Base-by-base conservation (phyloP, 1,140 invertebrate genomes). In the Bombus sylvicola region DNA sequence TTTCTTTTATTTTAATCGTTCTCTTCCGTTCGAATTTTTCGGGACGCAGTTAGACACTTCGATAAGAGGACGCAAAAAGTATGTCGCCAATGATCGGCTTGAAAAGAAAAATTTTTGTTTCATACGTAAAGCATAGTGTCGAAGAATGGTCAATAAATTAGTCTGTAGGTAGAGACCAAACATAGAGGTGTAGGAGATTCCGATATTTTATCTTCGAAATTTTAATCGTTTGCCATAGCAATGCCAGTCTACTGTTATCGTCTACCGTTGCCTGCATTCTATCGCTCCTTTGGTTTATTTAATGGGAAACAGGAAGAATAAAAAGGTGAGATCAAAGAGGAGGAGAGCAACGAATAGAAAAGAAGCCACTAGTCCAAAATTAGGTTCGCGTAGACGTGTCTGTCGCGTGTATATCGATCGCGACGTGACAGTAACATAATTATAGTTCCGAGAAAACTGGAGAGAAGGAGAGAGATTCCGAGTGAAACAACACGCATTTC, bases 81-180 rank as follows among this genome's bases (percentile, higher is more conserved):
- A 62, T 5, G 10, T 53, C 18, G 47, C 47, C 47, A 22, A 22
- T 53, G 25, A 57, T 47, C 9, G 31, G 31, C 43, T 37, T 22
- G 85, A 66, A 12, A 88, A 6, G 1, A 66, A 47, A 28, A 53
- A 39, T 66, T 59, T 6, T n/a, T 28, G 4, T 31, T 31, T 9
- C 28, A 64, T 28, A 28, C 1, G 1, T 13, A 12, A 79, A 57
- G 68, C 86, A 87, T 87, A 92, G 74, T 93, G 91, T 91, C 83
- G 90, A 83, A 91, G 89, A 91, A 92, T 43, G 87, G 88, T 64
- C 91, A 83, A 88, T n/a, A 37, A 69, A 90, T 91, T 87, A 53
- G 81, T 64, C 79, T 93, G 10, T 68, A 91, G 91, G 85, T 69
- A 79, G 81, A 69, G 72, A 89, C 91, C 89, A 93, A 72, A 9